Percentiles rank a stretch among this genome's conserved stretches.
Conservation (phyloP, 2,113 vertebrate genomes). For the Hydrolagus affinis region DNA sequence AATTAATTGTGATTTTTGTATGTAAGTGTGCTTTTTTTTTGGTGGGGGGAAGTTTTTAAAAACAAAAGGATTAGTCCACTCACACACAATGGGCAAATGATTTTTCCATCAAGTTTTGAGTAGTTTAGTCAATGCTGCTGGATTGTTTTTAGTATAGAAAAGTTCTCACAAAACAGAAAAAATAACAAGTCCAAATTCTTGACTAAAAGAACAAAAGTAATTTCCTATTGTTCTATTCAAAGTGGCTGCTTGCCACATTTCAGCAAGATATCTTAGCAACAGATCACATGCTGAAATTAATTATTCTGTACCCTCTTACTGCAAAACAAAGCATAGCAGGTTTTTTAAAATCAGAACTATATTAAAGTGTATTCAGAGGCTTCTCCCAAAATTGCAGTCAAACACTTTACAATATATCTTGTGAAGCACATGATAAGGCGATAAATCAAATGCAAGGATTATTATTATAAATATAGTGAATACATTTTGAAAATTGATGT, state of each 20-base stretch:
- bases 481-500: neutral
- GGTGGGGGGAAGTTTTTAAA: neutral
- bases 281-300: constrained; percentile 3
- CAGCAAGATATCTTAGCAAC: neutral
- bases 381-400: too few relatives aligned
- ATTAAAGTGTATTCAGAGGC: neutral
- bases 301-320: neutral
- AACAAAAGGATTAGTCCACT: neutral
- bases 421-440: too few relatives aligned
- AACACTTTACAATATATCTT: too few relatives aligned
- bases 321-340: neutral
- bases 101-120: neutral
- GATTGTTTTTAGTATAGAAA: neutral
- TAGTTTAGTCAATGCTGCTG: neutral
- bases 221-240: neutral
- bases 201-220: neutral
- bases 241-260: neutral
- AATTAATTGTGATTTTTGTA: too few relatives aligned
- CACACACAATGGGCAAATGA: neutral
- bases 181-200: neutral
- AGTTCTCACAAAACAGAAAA: neutral
- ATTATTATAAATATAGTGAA: too few relatives aligned
- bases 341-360: neutral
- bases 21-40: too few relatives aligned
- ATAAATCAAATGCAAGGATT: too few relatives aligned